phyloP scores from a whole-genome alignment of 2,797 vertebrate species.

The Betta splendens region DNA sequence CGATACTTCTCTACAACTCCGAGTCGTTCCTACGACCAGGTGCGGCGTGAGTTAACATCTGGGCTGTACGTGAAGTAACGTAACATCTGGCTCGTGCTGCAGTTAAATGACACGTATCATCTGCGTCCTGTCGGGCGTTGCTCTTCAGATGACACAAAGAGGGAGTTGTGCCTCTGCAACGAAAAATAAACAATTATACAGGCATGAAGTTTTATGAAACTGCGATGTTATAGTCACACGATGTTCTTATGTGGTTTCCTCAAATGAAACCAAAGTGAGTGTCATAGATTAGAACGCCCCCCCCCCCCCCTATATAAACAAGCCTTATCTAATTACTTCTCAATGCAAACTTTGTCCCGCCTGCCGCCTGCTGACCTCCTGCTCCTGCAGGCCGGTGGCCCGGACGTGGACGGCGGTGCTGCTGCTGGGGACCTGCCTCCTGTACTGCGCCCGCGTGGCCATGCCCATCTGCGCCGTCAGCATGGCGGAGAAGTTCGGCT shows the following conservation, averaged over 20 bases:
- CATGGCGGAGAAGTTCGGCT: slow-evolving; percentile 89
- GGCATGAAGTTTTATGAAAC: background rate
- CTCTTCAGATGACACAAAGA: background rate
- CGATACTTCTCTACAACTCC: background rate
- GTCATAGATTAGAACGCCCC: too few relatives aligned
- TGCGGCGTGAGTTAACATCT: too few relatives aligned
- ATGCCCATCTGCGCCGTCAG: slow-evolving; percentile 90
- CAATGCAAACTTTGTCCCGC: slow-evolving; percentile 19
- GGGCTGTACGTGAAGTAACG: background rate
- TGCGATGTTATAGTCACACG: background rate
- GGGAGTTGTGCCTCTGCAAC: background rate
- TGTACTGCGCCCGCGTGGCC: slow-evolving; percentile 91
- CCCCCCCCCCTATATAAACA: background rate
- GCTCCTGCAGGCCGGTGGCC: slow-evolving; percentile 83
- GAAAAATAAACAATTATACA: background rate
- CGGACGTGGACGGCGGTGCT: slow-evolving; percentile 88
- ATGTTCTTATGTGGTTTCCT: too few relatives aligned
- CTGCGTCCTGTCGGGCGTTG: background rate
- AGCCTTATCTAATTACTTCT: background rate
- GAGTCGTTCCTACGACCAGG: too few relatives aligned
- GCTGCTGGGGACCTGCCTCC: slow-evolving; percentile 92
- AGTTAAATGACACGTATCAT: slow-evolving; percentile 45
- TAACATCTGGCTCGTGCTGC: background rate
- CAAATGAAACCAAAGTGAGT: too few relatives aligned
- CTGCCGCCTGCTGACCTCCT: background rate